Base-by-base conservation (phyloP, 1,140 invertebrate genomes). In the Oedothorax gibbosus region DNA sequence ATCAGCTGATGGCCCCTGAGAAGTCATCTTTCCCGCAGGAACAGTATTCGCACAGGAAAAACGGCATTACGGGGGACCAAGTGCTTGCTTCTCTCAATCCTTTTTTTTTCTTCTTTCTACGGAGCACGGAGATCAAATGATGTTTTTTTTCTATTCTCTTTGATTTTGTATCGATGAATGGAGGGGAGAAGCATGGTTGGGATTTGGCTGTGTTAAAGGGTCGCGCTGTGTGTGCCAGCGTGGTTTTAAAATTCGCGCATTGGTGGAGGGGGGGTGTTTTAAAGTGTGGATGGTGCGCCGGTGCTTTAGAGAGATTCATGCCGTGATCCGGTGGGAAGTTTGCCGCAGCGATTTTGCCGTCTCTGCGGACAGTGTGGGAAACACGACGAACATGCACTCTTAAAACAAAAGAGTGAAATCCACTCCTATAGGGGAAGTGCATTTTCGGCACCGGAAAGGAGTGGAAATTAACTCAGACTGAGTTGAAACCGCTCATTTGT, bases 241-340 rank as follows among this genome's bases (percentile, higher is more conserved):
- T 75, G 76, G 81, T 84, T 84, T 35, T 84, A 84, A 84, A 84
- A 84, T 72, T 84, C 81, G 81, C 81, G 81, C 81, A 84, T 56
- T 76, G 81, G 50, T 75, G 50, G 49, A 20, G 35, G 57, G 76
- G 50, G 49, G 49, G 18, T 56, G 68, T 71, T 77, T 76, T 49
- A 84, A 84, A 73, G 65, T 68, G 62, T 56, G n/a, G 69, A 65
- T 73, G 56, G 18, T 76, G 81, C 81, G 81, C 81, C 81, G 81
- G 81, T 57, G 66, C 18, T 66, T 35, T 62, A 54, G 57, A 9
- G 20, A 54, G 49, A 54, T 75, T 68, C 71, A 53, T 83, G 81
- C 81, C 81, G 81, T 14, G 71, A 8, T 83, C 81, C 81, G 20
- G 57, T 65, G 71, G 57, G 62, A 83, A 18, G 14, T 15, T 50